phyloP scores from a whole-genome alignment of 2,888 invertebrate genomes.

The Orchesella flavescens region DNA sequence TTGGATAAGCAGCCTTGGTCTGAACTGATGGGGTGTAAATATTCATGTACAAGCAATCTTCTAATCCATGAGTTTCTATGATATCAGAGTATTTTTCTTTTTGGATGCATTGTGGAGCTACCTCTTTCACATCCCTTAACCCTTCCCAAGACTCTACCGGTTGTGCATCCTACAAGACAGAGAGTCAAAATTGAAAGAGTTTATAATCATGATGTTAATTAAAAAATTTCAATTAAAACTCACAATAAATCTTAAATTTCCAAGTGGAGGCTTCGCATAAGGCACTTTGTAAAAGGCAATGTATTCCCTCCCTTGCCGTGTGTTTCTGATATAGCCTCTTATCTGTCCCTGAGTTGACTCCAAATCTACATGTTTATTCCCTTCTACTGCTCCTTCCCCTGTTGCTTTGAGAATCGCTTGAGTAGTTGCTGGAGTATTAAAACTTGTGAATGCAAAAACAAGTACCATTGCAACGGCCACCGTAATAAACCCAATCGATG shows the following conservation, averaged over 20 bases:
- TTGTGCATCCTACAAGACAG: constrained; percentile 37
- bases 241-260: constrained; percentile 23
- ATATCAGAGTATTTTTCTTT: constrained; percentile 40
- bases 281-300: constrained; percentile 58
- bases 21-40: constrained; percentile 26
- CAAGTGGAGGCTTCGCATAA: constrained; percentile 51
- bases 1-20: neutral
- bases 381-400: no score
- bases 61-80: constrained; percentile 34
- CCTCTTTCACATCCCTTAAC: constrained; percentile 14
- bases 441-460: no score
- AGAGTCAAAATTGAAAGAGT: no score
- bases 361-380: neutral
- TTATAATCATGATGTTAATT: no score
- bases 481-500: no score
- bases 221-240: no score
- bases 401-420: no score
- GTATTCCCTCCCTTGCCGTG: constrained; percentile 44
- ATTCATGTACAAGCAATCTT: constrained; percentile 52
- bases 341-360: constrained; percentile 44
- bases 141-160: constrained; percentile 45
- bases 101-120: constrained; percentile 59
- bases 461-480: no score
- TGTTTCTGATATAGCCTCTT: constrained; percentile 5
- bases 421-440: no score